Percentiles rank a stretch among this genome's conserved stretches.
Evolutionary conservation across 2,797 vertebrate genomes (phyloP).

Genomic region (Mus caroli): DNA sequence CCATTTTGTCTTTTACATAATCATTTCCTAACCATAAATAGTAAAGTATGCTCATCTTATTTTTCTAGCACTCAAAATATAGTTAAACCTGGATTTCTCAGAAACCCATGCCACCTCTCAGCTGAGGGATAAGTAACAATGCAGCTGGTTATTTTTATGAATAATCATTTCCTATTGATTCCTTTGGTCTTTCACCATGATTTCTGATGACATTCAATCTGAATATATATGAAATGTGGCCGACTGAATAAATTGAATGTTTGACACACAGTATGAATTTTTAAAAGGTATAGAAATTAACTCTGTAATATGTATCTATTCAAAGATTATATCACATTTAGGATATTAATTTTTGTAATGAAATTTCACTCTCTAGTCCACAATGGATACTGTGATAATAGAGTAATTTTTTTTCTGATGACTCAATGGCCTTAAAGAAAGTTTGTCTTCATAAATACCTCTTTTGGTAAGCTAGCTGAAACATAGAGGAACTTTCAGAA

Average conservation of each 20-base stretch:
- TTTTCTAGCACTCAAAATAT: conserved; percentile 75
- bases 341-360: not conserved
- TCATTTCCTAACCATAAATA: conserved; percentile 54
- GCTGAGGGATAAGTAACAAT: conserved; percentile 63
- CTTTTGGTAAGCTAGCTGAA: conserved; percentile 1
- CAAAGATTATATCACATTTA: not conserved
- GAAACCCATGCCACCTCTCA: conserved; percentile 76
- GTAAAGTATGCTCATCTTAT: not conserved
- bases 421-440: conserved; percentile 43
- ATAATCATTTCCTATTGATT: conserved; percentile 69
- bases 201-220: conserved; percentile 66
- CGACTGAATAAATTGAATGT: conserved; percentile 39
- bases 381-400: not conserved
- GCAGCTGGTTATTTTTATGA: conserved; percentile 67
- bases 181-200: conserved; percentile 55
- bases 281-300: conserved; percentile 17
- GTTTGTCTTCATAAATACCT: not conserved
- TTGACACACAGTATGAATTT: not conserved
- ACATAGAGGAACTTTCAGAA: conserved; percentile 41
- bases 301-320: not conserved
- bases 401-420: conserved; percentile 16
- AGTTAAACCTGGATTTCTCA: conserved; percentile 78
- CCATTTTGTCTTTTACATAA: conserved; percentile 33
- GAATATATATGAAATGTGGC: not conserved
- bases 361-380: conserved; percentile 16